These are phyloP conservation scores for Leptestheria dahalacensis DNA, from an alignment of 1,140 invertebrate genomes.

Conservation along the genomic window DNA sequence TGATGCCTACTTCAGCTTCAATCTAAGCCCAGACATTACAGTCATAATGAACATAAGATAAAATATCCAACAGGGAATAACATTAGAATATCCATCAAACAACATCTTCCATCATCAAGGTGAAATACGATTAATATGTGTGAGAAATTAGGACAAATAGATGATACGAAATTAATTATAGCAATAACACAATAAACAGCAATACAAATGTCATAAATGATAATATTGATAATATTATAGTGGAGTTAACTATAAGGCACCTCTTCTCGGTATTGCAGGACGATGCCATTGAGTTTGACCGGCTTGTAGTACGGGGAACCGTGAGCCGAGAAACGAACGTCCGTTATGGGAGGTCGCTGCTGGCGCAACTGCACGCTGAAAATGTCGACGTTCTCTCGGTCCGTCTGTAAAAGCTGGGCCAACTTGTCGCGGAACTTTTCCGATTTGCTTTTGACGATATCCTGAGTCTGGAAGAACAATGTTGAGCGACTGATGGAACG, in stretches of 20 bases:
- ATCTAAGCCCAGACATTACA: conserved; percentile 57
- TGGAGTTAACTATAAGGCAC: too few relatives aligned
- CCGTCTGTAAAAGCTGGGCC: conserved; percentile 63
- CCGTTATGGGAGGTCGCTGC: conserved; percentile 73
- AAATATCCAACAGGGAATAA: too few relatives aligned
- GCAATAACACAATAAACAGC: too few relatives aligned
- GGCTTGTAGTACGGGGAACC: conserved; percentile 92
- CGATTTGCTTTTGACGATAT: conserved; percentile 66
- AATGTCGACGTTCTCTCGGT: conserved; percentile 80
- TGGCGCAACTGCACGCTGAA: conserved; percentile 81
- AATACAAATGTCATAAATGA: too few relatives aligned
- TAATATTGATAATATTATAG: too few relatives aligned
- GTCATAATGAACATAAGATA: too few relatives aligned
- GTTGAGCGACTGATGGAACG: neutral
- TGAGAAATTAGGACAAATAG: too few relatives aligned
- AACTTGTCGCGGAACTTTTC: conserved; percentile 77
- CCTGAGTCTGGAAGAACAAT: conserved; percentile 41
- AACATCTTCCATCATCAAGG: too few relatives aligned
- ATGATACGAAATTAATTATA: too few relatives aligned
- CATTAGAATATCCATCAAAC: too few relatives aligned
- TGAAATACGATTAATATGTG: too few relatives aligned
- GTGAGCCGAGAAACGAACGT: conserved; percentile 85
- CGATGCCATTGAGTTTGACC: conserved; percentile 80
- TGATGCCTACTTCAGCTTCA: conserved; percentile 79
- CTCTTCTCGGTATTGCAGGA: conserved; percentile 81